Base-by-base conservation (phyloP, 2,113 vertebrate species). In the Verasper variegatus region DNA sequence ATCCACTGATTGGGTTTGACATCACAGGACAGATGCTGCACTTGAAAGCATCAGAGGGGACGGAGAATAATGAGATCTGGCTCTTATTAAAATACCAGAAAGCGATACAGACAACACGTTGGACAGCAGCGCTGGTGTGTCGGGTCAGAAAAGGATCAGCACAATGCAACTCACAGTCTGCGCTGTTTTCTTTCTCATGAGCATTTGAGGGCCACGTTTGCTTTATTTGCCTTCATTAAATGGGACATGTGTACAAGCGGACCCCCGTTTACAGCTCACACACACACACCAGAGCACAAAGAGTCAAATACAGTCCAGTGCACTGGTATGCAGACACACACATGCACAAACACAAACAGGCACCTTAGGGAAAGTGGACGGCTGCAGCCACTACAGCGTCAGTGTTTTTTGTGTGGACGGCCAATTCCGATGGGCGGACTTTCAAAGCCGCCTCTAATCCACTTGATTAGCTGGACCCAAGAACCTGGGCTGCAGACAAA, bases 401-500 rank as follows among this genome's bases (percentile, higher is more conserved):
- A 92, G 93, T 93, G 83, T 91, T 93, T 31, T 94, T 91, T 89
- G 72, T 82, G 86, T 58, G 70, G 83, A 89, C 78, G 73, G 83
- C 73, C 68, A 75, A 87, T 90, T 91, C 85, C 81, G 82, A 90
- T 71, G 74, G 80, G 90, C 65, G 78, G 80, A 85, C 77, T 93
- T 93, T 92, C 82, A 92, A 92, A 94, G 89, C 90, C 56, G 64
- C 76, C 90, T 88, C 83, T 94, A 94, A 94, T 94, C 93, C 91
- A 81, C 92, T 93, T 94, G 94, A 94, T 95, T 93, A 93, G 84
- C 86, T 91, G 87, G 92, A 93, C 86, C 73, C 90, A 87, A 78
- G 74, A 92, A 89, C 86, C 86, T 83, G 78, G 76, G 40, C 87
- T 20, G 56, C 81, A 83, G 88, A 95, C 92, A 95, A 95, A 94